Conservation (phyloP, 37 sponge, comb jelly and placozoan genomes). For the Chondrosia reniformis region DNA sequence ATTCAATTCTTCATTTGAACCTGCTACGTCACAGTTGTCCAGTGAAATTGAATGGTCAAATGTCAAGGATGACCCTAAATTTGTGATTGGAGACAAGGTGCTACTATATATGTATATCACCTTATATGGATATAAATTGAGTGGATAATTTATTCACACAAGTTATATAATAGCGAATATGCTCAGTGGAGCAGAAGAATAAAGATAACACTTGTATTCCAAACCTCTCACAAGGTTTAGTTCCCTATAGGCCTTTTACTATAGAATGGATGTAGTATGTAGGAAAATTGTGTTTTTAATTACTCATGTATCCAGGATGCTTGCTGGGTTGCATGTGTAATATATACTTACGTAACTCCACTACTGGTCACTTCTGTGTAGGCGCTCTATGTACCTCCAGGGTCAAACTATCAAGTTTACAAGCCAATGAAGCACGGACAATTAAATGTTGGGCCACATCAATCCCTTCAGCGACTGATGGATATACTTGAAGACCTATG, state of each 20-base stretch:
- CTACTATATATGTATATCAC: too few relatives aligned
- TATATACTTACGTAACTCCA: too few relatives aligned
- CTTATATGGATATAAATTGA: too few relatives aligned
- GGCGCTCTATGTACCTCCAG: conserved; percentile 70
- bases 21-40: conserved; percentile 27
- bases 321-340: not conserved
- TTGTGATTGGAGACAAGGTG: conserved; percentile 79
- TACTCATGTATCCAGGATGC: too few relatives aligned
- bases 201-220: too few relatives aligned
- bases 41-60: conserved; percentile 48
- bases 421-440: conserved; percentile 75
- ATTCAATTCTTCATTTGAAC: conserved; percentile 40
- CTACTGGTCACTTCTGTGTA: conserved; percentile 2
- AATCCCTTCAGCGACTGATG: conserved; percentile 39
- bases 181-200: too few relatives aligned
- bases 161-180: too few relatives aligned
- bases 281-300: too few relatives aligned
- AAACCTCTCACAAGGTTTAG: too few relatives aligned
- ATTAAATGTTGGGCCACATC: conserved; percentile 24
- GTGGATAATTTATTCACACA: too few relatives aligned
- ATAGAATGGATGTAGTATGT: too few relatives aligned
- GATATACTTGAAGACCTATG: conserved; percentile 78
- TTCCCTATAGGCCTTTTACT: too few relatives aligned
- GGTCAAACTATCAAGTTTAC: conserved; percentile 49
- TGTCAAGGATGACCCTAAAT: conserved; percentile 44